Evolutionary conservation across 2,113 vertebrate species (phyloP).

Genomic region (Neolamprologus toae): DNA sequence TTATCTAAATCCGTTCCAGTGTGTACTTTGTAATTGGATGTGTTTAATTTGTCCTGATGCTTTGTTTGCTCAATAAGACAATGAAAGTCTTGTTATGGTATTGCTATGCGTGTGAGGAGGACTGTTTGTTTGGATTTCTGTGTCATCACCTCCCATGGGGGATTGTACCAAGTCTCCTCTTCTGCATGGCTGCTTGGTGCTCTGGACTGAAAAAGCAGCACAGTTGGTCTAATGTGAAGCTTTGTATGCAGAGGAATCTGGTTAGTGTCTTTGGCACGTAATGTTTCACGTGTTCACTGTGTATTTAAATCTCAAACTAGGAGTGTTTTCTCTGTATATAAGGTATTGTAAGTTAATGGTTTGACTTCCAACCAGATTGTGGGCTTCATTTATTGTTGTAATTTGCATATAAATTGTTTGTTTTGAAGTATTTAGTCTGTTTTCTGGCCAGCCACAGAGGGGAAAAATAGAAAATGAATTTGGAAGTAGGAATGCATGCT

Average conservation of each 20-base stretch:
- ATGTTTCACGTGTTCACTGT: not conserved
- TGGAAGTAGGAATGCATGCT: not conserved
- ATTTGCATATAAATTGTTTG: not conserved
- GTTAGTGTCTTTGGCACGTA: not conserved
- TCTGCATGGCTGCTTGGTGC: not conserved
- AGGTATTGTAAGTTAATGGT: not conserved
- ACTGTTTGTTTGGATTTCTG: not conserved
- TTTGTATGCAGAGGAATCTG: not conserved
- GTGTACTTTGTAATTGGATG: not conserved
- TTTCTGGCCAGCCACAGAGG: not conserved
- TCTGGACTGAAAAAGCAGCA: not conserved
- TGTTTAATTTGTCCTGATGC: not conserved
- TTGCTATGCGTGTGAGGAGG: not conserved
- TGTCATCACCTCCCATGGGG: not conserved
- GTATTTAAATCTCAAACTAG: not conserved
- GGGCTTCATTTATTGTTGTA: not conserved
- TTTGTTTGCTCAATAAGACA: not conserved
- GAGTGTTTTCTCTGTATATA: not conserved
- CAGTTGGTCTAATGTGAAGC: not conserved
- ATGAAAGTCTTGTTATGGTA: not conserved
- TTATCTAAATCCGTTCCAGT: not conserved
- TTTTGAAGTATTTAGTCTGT: not conserved
- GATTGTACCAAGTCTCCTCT: not conserved
- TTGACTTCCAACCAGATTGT: not conserved
- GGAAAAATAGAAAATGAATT: not conserved